These are phyloP conservation scores for Labeo calbasu DNA, from an alignment of 2,797 vertebrate species.

Conservation along the genomic window DNA sequence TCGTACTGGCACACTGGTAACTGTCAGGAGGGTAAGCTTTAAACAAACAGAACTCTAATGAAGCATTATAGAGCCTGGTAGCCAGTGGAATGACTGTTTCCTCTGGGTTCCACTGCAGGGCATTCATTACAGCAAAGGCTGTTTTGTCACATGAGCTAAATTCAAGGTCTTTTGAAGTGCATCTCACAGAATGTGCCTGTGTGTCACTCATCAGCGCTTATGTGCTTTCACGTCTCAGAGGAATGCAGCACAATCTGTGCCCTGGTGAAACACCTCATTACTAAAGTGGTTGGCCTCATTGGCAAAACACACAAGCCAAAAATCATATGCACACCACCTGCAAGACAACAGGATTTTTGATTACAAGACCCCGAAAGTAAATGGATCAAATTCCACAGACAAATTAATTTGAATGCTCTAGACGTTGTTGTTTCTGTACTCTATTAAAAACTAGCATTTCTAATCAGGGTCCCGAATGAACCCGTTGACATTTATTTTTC, in stretches of 20 bases:
- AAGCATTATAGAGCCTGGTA: conserved; percentile 46
- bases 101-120: conserved; percentile 17
- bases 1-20: conserved; percentile 15
- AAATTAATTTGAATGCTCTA: conserved; percentile 15
- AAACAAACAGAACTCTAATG: conserved; percentile 57
- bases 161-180: conserved; percentile 17
- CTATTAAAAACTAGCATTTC: conserved; percentile 26
- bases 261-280: conserved; percentile 39
- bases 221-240: not conserved
- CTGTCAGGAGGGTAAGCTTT: conserved; percentile 35
- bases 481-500: conserved; percentile 8
- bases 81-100: conserved; percentile 45
- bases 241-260: conserved; percentile 23
- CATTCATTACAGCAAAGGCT: conserved; percentile 21
- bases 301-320: conserved; percentile 21
- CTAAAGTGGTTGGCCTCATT: conserved; percentile 26
- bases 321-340: conserved; percentile 31
- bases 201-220: conserved; percentile 15
- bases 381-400: not conserved
- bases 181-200: not conserved
- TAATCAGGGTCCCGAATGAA: conserved; percentile 20
- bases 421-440: conserved; percentile 11
- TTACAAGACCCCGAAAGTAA: not conserved
- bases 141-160: conserved; percentile 3
- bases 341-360: not conserved